Evolutionary conservation across 2,113 vertebrate genomes (phyloP).

Genomic region (Phalacrocorax brasilianus): DNA sequence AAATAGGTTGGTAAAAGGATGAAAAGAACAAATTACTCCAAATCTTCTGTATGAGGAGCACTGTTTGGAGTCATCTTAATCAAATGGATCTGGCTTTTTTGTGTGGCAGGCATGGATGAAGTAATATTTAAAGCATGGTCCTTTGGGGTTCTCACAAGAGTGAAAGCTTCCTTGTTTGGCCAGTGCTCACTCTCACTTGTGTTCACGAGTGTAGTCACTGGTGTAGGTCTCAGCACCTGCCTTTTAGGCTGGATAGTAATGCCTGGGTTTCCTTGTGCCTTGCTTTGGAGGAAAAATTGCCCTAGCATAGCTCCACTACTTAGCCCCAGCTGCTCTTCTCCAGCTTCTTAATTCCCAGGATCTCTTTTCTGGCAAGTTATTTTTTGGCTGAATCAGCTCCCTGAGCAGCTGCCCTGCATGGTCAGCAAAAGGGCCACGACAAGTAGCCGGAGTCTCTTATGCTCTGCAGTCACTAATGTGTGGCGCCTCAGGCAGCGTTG

Average conservation of each 20-base stretch:
- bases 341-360: not conserved
- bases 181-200: not conserved
- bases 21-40: not conserved
- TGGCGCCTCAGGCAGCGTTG: fast-evolving
- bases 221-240: not conserved
- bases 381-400: not conserved
- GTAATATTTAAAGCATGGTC: not conserved
- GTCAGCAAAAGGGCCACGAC: not conserved
- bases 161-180: not conserved
- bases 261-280: not conserved
- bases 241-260: not conserved
- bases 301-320: not conserved
- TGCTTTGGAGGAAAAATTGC: not conserved
- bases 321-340: not conserved
- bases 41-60: not conserved
- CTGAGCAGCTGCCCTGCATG: not conserved
- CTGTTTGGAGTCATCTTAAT: not conserved
- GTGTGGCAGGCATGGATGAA: fast-evolving
- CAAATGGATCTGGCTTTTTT: not conserved
- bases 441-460: not conserved
- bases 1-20: not conserved
- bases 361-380: not conserved
- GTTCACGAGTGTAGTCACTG: not conserved
- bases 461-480: fast-evolving
- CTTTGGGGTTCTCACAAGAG: not conserved